Conservation (phyloP, 2,113 vertebrate genomes). For the Tylochromis polylepis region DNA sequence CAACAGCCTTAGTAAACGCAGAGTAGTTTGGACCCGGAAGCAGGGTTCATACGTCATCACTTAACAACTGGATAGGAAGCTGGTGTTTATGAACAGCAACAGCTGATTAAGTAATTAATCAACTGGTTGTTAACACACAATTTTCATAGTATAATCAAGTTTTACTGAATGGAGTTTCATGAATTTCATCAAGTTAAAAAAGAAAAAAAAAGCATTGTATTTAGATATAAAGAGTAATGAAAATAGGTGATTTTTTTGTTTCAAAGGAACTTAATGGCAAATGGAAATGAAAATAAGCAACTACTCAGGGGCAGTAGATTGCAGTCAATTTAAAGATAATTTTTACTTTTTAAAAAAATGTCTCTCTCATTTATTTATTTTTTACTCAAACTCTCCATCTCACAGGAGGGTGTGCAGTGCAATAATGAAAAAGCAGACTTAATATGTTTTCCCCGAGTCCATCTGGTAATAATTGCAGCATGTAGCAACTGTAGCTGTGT, state of each 20-base stretch:
- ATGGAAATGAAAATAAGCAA: neutral
- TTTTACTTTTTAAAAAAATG: neutral
- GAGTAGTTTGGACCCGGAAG: neutral
- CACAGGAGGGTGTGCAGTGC: conserved; percentile 9
- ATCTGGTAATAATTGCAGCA: conserved; percentile 73
- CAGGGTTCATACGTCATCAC: neutral
- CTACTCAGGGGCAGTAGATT: neutral
- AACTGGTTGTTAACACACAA: neutral
- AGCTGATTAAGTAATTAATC: neutral
- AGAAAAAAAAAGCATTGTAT: neutral
- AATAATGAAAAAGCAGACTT: conserved; percentile 63
- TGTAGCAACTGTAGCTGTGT: conserved; percentile 72
- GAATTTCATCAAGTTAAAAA: neutral
- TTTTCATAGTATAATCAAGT: neutral
- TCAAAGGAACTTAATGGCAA: neutral
- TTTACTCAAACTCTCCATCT: neutral
- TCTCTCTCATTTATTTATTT: neutral
- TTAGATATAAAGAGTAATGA: neutral
- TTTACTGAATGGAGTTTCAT: neutral
- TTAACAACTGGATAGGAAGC: neutral
- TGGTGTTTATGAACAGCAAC: neutral
- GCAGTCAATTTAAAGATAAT: neutral
- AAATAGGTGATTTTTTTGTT: neutral
- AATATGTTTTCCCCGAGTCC: conserved; percentile 59
- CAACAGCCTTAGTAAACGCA: neutral